Conservation (phyloP, 1,140 invertebrate species). For the Aleiodes sp. region DNA sequence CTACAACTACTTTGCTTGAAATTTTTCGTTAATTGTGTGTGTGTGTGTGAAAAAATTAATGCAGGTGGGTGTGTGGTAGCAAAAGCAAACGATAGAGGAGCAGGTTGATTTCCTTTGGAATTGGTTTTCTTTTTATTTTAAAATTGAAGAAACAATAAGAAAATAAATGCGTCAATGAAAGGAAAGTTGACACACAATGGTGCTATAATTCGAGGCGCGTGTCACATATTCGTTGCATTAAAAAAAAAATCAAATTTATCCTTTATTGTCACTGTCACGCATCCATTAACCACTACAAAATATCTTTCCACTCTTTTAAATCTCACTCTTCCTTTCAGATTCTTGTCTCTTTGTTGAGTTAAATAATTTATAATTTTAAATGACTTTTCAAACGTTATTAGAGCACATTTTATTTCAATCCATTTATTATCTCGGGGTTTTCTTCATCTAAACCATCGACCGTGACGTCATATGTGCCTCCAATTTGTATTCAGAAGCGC, state of each 20-base stretch:
- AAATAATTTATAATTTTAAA: no score
- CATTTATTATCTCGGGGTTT: background rate
- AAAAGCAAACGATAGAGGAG: background rate
- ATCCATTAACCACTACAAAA: background rate
- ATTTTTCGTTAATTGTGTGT: background rate
- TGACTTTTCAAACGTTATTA: no score
- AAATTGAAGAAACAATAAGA: background rate
- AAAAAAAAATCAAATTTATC: background rate
- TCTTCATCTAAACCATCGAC: background rate
- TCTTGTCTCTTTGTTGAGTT: no score
- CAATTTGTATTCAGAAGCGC: conserved; percentile 8
- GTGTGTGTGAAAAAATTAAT: background rate
- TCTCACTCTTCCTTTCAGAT: no score
- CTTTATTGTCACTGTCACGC: background rate
- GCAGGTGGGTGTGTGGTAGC: background rate
- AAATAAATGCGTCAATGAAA: background rate
- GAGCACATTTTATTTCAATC: no score
- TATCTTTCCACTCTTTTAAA: background rate
- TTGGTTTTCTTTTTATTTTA: background rate
- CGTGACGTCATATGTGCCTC: background rate
- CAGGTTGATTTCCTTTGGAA: background rate
- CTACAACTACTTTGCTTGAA: background rate
- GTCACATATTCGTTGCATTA: conserved; percentile 27
- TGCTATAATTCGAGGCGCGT: conserved; percentile 22
- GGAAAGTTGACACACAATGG: conserved; percentile 27